Base-by-base conservation (phyloP, 2,888 invertebrate genomes). In the Acleris emargana region DNA sequence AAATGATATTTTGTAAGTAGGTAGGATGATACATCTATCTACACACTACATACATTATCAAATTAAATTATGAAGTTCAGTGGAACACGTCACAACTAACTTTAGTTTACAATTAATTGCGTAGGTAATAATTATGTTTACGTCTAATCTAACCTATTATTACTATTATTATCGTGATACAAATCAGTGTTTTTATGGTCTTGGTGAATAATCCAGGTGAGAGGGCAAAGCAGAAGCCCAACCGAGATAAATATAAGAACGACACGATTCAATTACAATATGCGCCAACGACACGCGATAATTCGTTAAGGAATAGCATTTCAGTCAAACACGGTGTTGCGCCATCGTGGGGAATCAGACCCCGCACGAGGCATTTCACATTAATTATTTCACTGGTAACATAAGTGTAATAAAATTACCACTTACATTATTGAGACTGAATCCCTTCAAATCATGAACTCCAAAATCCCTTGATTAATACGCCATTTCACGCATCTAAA, bases 401-500 rank as follows among this genome's bases (percentile, higher is more conserved):
- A 22, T 22, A 42, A 9, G 5, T 42, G 6, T 3, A 17, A 5
- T n/a, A 64, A 2, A n/a, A 16, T n/a, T 17, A 22, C 20, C 7
- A 55, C 64, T 66, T 60, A 64, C 64, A 32, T 13, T 55, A 55
- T 50, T 32, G 38, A 32, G 3, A 13, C 22, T 6, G 28, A 45
- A 60, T 55, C 49, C 32, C 20, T 60, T 51, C 28, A 16, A 6
- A 9, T 32, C 11, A 28, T 38, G 22, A 42, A 22, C 5, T 28
- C 22, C 42, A 16, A 43, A 28, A 50, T 55, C 51, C 42, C 49
- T 38, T 38, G 43, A 32, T 51, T 60, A 55, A 60, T 55, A 68
- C 70, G 69, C 68, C 69, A 69, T 71, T 73, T 70, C 76, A 75
- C 74, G 74, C 77, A 76, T 76, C 73, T 75, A 73, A 73, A 75